Base-by-base conservation (phyloP, 2,888 invertebrate genomes). In the Tenthredo notha region DNA sequence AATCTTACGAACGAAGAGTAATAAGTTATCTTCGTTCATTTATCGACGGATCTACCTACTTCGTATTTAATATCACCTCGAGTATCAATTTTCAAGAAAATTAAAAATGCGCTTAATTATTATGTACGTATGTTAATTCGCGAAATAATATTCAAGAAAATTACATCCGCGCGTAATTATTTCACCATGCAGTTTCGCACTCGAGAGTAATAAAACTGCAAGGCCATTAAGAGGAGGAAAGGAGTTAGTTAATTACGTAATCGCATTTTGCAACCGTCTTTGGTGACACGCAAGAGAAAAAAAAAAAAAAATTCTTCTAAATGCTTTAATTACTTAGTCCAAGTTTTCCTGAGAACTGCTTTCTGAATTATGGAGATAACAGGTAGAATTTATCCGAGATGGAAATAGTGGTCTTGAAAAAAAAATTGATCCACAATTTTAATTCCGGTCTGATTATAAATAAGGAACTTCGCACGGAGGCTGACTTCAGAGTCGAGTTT, bases 201-300 rank as follows among this genome's bases (percentile, higher is more conserved):
- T 70, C 7, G 18, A 18, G 70, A 15, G 29, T 5, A 37, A 70
- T 37, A 18, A 70, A 37, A 70, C 70, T 70, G 70, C 25, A 25
- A 15, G 67, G 61, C 61, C 2, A 12, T 25, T 25, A 37, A 9
- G 33, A 18, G 70, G n/a, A 15, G n/a, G 70, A 37, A 70, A 33
- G 33, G n/a, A 70, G 18, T 70, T 33, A n/a, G 70, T n/a, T 37
- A 70, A 70, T 70, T 70, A 70, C 7, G 15, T 70, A 70, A 70
- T 70, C 33, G 18, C 37, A 70, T 37, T 70, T 33, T 7, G 18
- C 18, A 7, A 70, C 70, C 33, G 70, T 37, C 29, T 70, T 6
- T 33, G 2, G 15, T n/a, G 7, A 70, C 37, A 6, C 7, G 37
- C 18, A 6, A n/a, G n/a, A n/a, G n/a, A n/a, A n/a, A n/a, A n/a